Evolutionary conservation across 23 tunicate genomes (phyloP).

Genomic region (Clavelina lepadiformis): DNA sequence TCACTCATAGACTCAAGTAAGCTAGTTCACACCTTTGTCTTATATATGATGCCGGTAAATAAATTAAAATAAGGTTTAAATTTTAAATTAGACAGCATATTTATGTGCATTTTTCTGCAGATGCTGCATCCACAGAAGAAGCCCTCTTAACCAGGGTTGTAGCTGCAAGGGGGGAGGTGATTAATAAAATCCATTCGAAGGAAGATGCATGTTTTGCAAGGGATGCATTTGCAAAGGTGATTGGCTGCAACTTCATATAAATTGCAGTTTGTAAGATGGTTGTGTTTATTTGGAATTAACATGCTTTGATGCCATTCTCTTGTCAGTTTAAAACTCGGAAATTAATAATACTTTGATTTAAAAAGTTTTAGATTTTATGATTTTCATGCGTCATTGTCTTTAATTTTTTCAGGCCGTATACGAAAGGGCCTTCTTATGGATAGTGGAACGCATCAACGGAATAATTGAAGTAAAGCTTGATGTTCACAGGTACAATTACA

Average conservation of each 20-base stretch:
- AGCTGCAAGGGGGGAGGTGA: constrained; percentile 93
- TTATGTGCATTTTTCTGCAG: constrained; percentile 3
- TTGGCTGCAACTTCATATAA: not conserved
- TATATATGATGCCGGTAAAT: not conserved
- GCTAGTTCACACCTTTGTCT: constrained; percentile 9
- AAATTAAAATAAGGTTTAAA: not conserved
- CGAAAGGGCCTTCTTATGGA: constrained; percentile 80
- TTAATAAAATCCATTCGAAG: constrained; percentile 47
- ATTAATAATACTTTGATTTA: not conserved
- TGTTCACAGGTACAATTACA: constrained; percentile 41
- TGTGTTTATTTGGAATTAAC: not conserved
- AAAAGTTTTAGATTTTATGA: constrained; percentile 7
- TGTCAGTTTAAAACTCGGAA: not conserved
- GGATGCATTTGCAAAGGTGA: constrained; percentile 92
- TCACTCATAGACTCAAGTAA: constrained; percentile 50
- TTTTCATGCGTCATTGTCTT: not conserved
- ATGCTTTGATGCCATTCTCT: too few relatives aligned
- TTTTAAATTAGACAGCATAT: not conserved
- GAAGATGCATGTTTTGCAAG: constrained; percentile 68
- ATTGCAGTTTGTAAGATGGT: not conserved
- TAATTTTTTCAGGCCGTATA: constrained; percentile 64
- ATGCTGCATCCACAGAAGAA: constrained; percentile 40
- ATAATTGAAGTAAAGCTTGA: constrained; percentile 89
- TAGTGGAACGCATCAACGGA: constrained; percentile 76
- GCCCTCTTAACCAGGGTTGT: constrained; percentile 69